These are phyloP conservation scores for Fragum sueziense DNA, from an alignment of 2,888 invertebrate genomes.

Conservation along the genomic window DNA sequence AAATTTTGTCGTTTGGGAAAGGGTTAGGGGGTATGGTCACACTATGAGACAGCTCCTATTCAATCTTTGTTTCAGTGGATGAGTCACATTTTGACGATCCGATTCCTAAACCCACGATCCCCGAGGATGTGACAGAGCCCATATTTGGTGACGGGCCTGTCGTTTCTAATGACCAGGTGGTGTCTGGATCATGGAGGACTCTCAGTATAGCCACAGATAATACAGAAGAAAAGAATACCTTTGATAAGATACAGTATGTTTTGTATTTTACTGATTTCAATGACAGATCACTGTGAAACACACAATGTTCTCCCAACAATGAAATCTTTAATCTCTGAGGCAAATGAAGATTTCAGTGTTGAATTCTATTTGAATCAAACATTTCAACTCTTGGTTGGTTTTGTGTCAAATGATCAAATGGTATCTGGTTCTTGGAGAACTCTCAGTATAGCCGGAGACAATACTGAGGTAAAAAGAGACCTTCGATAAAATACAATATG, in stretches of 20 bases:
- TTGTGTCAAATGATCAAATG: slow-evolving; percentile 21
- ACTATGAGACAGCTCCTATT: too few relatives aligned
- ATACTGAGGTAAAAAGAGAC: slow-evolving; percentile 79
- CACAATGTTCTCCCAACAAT: too few relatives aligned
- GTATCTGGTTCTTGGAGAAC: slow-evolving; percentile 68
- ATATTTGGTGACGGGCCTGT: slow-evolving; percentile 44
- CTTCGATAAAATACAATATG: slow-evolving; percentile 79
- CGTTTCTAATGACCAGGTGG: slow-evolving; percentile 20
- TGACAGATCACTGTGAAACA: too few relatives aligned
- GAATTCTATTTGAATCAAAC: too few relatives aligned
- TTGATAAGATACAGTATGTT: slow-evolving; percentile 78
- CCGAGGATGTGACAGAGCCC: slow-evolving; percentile 40
- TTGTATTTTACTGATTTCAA: too few relatives aligned
- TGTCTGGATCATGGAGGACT: slow-evolving; percentile 68
- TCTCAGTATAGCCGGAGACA: slow-evolving; percentile 76
- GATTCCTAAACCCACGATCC: slow-evolving; percentile 17
- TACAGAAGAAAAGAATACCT: slow-evolving; percentile 78
- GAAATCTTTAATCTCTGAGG: too few relatives aligned
- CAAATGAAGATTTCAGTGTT: too few relatives aligned
- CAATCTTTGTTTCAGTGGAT: slow-evolving; percentile 46
- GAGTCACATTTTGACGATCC: slow-evolving; percentile 57
- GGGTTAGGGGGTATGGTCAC: too few relatives aligned
- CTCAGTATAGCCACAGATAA: slow-evolving; percentile 78
- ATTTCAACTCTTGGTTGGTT: too few relatives aligned
- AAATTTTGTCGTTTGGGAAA: too few relatives aligned